Conservation (phyloP, 2,797 vertebrate species). For the Thripadectes ignobilis region DNA sequence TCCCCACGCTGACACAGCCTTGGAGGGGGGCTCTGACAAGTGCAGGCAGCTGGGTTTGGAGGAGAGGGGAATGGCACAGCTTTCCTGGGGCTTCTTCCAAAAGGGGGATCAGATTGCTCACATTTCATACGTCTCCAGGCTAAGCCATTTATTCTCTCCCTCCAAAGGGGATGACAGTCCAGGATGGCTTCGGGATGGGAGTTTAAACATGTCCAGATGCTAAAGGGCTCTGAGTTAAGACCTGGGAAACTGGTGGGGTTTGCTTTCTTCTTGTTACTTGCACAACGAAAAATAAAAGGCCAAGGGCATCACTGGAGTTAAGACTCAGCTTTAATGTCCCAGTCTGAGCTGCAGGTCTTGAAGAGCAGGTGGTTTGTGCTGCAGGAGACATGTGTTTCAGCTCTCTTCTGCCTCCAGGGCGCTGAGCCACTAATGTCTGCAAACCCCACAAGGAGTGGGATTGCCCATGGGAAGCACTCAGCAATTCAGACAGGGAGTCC, state of each 20-base stretch:
- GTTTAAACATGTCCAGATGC: neutral
- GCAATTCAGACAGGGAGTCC: neutral
- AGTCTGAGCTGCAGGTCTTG: neutral
- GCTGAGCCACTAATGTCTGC: rapidly evolving
- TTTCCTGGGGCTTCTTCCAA: neutral
- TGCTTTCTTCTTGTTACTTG: neutral
- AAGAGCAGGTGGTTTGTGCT: rapidly evolving
- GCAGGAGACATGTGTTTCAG: neutral
- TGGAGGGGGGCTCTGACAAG: neutral
- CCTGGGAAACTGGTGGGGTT: neutral
- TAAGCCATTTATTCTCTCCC: neutral
- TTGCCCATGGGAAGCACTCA: neutral
- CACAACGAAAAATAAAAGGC: neutral
- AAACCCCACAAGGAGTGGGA: rapidly evolving
- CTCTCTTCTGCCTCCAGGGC: neutral
- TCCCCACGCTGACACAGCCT: neutral
- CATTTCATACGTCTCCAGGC: neutral
- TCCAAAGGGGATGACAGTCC: neutral
- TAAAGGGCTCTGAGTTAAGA: neutral
- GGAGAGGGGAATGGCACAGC: neutral
- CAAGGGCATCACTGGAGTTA: neutral
- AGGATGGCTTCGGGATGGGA: neutral
- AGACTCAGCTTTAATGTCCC: neutral
- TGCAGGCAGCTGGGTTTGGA: neutral
- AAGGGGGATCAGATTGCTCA: neutral